phyloP scores from a whole-genome alignment of 2,113 vertebrate species.

The Brachyistius frenatus region DNA sequence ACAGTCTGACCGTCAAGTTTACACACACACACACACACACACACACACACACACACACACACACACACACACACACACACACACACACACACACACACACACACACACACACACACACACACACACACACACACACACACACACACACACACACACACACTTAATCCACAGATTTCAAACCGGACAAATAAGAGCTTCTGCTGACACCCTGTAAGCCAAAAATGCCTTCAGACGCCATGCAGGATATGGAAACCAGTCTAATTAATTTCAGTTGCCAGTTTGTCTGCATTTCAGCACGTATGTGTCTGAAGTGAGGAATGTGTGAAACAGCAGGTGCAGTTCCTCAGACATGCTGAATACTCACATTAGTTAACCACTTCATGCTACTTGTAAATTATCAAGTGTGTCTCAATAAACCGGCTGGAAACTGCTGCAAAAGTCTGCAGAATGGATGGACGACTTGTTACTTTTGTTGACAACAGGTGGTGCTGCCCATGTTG shows the following conservation, averaged over 20 bases:
- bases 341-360: conserved; percentile 19
- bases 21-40: neutral
- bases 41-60: neutral
- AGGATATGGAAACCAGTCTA: conserved; percentile 20
- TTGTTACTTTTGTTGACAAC: too few species aligned
- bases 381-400: neutral
- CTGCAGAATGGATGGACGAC: too few species aligned
- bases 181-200: conserved; percentile 3
- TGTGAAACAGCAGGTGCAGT: conserved; percentile 36
- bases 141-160: neutral
- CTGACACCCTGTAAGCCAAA: conserved; percentile 14
- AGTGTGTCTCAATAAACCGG: neutral
- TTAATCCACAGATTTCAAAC: conserved; percentile 11
- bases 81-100: neutral
- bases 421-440: neutral
- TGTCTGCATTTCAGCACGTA: conserved; percentile 23
- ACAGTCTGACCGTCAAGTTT: conserved; percentile 14
- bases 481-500: too few species aligned
- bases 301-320: conserved; percentile 28
- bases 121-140: neutral
- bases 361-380: neutral
- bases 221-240: conserved; percentile 15
- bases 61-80: neutral
- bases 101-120: neutral
- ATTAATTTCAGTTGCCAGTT: conserved; percentile 55